Percentiles rank a stretch among this genome's conserved stretches.
These are phyloP conservation scores for Drosophila prostipennis DNA, from an alignment of 2,888 invertebrate genomes.

Conservation along the genomic window DNA sequence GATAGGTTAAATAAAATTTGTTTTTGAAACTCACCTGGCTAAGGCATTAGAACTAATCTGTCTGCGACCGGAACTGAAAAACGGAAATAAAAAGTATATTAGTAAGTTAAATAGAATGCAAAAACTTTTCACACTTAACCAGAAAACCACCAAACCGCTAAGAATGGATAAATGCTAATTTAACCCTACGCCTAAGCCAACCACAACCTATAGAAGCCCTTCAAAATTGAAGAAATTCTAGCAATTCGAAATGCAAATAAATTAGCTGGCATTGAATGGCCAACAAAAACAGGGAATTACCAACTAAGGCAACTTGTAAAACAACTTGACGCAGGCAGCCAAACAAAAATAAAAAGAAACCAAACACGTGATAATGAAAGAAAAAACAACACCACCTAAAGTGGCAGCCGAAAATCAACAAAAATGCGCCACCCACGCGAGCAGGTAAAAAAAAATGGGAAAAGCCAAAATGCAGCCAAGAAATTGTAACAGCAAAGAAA, in stretches of 20 bases:
- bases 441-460: conserved; percentile 52
- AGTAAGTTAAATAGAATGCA: background rate
- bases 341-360: conserved; percentile 28
- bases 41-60: conserved; percentile 93
- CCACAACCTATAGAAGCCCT: conserved; percentile 36
- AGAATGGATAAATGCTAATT: conserved; percentile 10
- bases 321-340: conserved; percentile 40
- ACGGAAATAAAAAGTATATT: conserved; percentile 34
- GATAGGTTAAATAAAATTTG: no score
- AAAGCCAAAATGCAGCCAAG: conserved; percentile 54
- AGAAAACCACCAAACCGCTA: conserved; percentile 6
- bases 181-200: conserved; percentile 13
- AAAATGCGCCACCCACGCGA: conserved; percentile 62
- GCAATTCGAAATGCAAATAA: conserved; percentile 53
- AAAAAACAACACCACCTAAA: conserved; percentile 30
- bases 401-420: conserved; percentile 14
- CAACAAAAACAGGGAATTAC: conserved; percentile 14
- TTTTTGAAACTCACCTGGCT: conserved; percentile 88
- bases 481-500: conserved; percentile 48
- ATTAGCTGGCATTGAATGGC: conserved; percentile 62
- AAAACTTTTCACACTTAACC: background rate
- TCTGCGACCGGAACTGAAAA: conserved; percentile 91
- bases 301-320: conserved; percentile 32
- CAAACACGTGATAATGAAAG: conserved; percentile 67
- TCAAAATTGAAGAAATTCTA: conserved; percentile 40